These are phyloP conservation scores for Actinernus sp. DNA, from an alignment of 92 coral and sea anemone species.

Conservation along the genomic window DNA sequence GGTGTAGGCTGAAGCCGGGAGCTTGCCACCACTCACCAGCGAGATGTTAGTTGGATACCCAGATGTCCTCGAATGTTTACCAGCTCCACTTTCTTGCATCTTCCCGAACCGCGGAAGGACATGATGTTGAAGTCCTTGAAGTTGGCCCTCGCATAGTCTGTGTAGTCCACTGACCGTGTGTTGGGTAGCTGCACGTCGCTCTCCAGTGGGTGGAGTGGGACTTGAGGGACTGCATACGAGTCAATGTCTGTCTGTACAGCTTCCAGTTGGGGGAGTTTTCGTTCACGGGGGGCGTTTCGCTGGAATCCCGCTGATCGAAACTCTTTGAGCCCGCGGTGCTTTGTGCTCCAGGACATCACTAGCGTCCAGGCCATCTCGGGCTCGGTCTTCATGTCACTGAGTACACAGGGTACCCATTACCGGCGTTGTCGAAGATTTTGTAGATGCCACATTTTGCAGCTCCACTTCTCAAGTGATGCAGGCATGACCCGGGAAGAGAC, in stretches of 20 bases:
- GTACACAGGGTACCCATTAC: constrained; percentile 47
- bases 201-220: constrained; percentile 81
- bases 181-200: constrained; percentile 68
- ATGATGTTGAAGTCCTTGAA: constrained; percentile 35
- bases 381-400: constrained; percentile 69
- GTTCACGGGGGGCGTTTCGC: constrained; percentile 33
- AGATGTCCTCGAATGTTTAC: constrained; percentile 31
- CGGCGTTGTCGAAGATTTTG: constrained; percentile 28
- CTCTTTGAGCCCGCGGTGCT: neutral
- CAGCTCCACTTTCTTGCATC: constrained; percentile 13
- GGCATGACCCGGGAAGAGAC: too few relatives aligned
- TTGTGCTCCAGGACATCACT: constrained; percentile 55
- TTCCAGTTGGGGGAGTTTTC: constrained; percentile 66
- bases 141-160: constrained; percentile 59
- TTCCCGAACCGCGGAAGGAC: neutral
- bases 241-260: constrained; percentile 47
- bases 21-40: too few relatives aligned
- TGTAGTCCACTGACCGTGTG: constrained; percentile 59
- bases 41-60: too few relatives aligned
- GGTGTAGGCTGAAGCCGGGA: constrained; percentile 14
- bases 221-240: constrained; percentile 48
- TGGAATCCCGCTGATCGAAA: constrained; percentile 1
- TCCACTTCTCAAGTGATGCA: constrained; percentile 26
- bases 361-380: constrained; percentile 74
- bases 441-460: constrained; percentile 31